Conservation (phyloP, 2,888 invertebrate species). For the Andrena fulva region DNA sequence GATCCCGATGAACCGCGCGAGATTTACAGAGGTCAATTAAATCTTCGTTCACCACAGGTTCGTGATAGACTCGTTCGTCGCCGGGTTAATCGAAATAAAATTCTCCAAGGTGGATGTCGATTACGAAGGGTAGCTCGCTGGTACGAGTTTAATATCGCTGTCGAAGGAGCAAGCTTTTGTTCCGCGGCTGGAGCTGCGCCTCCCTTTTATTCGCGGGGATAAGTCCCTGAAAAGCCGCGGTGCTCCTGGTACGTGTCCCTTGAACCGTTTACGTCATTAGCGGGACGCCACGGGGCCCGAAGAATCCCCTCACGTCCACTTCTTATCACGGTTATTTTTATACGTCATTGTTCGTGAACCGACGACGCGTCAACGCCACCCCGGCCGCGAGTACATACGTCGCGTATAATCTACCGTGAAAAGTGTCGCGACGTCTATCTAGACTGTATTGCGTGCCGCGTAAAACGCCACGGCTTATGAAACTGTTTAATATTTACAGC, state of each 20-base stretch:
- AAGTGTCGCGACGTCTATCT: conserved; percentile 21
- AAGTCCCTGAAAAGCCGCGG: neutral
- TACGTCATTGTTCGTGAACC: conserved; percentile 24
- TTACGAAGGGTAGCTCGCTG: no score
- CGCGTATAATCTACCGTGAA: conserved; percentile 24
- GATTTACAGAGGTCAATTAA: conserved; percentile 23
- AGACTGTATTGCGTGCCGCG: neutral
- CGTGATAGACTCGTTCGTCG: neutral
- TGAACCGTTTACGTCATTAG: conserved; percentile 56
- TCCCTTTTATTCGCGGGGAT: conserved; percentile 6
- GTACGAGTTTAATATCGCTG: conserved; percentile 6
- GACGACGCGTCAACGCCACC: neutral
- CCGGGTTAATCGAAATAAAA: neutral
- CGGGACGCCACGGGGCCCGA: conserved; percentile 22
- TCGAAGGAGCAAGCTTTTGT: conserved; percentile 5
- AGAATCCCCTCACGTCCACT: conserved; percentile 27
- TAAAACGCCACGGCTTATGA: neutral
- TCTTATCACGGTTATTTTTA: conserved; percentile 47
- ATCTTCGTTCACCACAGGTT: neutral
- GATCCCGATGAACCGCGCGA: neutral
- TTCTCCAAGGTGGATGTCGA: no score
- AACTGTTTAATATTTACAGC: conserved; percentile 15
- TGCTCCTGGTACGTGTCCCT: conserved; percentile 39
- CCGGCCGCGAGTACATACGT: neutral
- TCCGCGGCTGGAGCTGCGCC: neutral